phyloP scores from a whole-genome alignment of 2,797 vertebrate species.

The Graptemys geographica region DNA sequence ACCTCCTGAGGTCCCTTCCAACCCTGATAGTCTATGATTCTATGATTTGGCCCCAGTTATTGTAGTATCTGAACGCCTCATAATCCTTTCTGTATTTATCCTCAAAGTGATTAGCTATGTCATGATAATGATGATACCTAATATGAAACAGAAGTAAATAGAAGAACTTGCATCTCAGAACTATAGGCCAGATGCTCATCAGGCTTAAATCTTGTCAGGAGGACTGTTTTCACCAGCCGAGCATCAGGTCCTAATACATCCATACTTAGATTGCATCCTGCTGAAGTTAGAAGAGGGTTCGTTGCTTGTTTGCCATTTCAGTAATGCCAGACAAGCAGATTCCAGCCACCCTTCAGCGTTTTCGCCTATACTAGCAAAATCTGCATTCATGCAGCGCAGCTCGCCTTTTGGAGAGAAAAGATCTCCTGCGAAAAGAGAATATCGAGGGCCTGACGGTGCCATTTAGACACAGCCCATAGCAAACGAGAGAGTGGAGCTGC shows the following conservation, averaged over 20 bases:
- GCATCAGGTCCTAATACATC: rapidly evolving
- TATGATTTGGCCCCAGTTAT: neutral
- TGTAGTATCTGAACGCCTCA: neutral
- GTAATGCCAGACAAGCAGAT: rapidly evolving
- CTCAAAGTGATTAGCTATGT: rapidly evolving
- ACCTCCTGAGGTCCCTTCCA: too few species aligned
- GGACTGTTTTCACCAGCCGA: neutral
- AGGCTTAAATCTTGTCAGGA: neutral
- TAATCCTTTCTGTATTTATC: neutral
- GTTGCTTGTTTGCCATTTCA: neutral
- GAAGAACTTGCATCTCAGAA: neutral
- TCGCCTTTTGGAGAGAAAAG: rapidly evolving
- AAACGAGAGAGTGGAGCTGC: neutral
- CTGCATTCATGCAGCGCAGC: neutral
- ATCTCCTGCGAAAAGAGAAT: neutral
- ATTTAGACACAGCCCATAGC: neutral
- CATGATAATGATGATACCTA: rapidly evolving
- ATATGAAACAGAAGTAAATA: rapidly evolving
- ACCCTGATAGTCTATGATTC: too few species aligned
- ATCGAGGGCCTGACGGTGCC: neutral
- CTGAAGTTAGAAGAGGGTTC: neutral
- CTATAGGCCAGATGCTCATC: rapidly evolving
- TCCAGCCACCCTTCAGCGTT: neutral
- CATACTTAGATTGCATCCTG: neutral
- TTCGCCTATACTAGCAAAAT: neutral